Base-by-base conservation (phyloP, 1,140 invertebrate species). In the Caligus rogercresseyi region DNA sequence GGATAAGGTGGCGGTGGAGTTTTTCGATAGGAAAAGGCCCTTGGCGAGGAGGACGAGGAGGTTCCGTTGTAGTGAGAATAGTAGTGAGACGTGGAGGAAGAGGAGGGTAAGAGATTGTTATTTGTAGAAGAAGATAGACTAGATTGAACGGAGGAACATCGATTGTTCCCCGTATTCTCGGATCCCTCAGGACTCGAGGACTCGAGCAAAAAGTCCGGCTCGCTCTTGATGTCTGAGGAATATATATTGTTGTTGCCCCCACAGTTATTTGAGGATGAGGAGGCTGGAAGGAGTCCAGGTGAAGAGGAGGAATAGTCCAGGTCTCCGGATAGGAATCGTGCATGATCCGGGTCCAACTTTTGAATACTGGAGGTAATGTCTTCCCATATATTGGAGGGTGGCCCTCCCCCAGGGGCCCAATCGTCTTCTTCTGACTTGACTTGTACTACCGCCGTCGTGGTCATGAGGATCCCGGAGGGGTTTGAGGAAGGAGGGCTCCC, bases 361-460 rank as follows among this genome's bases (percentile, higher is more conserved):
- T 86, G 82, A 71, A 89, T 87, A 67, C 84, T 87, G 69, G 84
- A 86, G 54, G 85, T 83, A 70, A 89, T 88, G 75, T 89, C 86
- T 72, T 89, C 86, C 86, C 87, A 89, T 4, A 87, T 77, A 15
- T 82, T 82, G 60, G 53, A 19, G 53, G 53, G 31, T 43, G 7
- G 7, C n/a, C 31, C 31, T 43, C 7, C 7, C 7, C n/a, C 31
- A 11, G 7, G 31, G 7, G 7, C 31, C 31, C 31, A 43, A 7
- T 43, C 31, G 31, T 43, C 31, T 11, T 43, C 31, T n/a, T 43
- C 31, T 43, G 31, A 43, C 31, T 43, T 43, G 7, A 43, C 31
- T 43, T 43, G 31, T 11, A 43, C 31, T 7, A 43, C 31, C n/a
- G 31, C n/a, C n/a, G 31, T 43, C n/a, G 31, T 43, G 31, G 31